phyloP scores from a whole-genome alignment of 2,888 invertebrate species.

The Nephrotoma guestfalica region DNA sequence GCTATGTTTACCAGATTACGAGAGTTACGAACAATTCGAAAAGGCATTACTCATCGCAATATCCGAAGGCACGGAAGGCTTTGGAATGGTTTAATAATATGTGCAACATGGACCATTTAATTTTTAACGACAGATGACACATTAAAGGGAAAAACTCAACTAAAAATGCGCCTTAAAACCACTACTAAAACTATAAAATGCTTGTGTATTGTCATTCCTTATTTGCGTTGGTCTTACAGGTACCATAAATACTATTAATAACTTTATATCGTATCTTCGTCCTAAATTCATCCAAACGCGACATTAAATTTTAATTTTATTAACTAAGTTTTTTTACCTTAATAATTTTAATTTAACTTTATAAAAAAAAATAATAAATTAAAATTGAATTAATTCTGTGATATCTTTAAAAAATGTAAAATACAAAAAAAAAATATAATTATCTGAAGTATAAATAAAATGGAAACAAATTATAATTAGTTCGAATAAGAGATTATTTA shows the following conservation, averaged over 20 bases:
- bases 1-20: conserved; percentile 88
- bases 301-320: neutral
- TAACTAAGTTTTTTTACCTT: neutral
- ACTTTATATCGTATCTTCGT: neutral
- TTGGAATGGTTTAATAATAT: conserved; percentile 41
- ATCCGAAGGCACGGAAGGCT: conserved; percentile 91
- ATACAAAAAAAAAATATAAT: neutral
- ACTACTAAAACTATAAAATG: neutral
- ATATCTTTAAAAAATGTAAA: neutral
- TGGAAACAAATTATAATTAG: neutral
- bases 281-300: neutral
- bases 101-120: neutral
- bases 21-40: conserved; percentile 85
- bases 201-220: neutral
- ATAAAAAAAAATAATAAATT: neutral
- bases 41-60: conserved; percentile 80
- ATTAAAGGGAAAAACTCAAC: neutral
- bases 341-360: neutral
- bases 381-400: neutral
- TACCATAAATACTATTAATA: neutral
- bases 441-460: neutral
- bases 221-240: neutral
- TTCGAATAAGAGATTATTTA: neutral
- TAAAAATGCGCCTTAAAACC: neutral
- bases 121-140: neutral